A percentile compares a stretch with the other conserved stretches of the same genome.
These are phyloP conservation scores for Dermatemys mawii DNA, from an alignment of 2,113 vertebrate genomes.

Conservation along the genomic window DNA sequence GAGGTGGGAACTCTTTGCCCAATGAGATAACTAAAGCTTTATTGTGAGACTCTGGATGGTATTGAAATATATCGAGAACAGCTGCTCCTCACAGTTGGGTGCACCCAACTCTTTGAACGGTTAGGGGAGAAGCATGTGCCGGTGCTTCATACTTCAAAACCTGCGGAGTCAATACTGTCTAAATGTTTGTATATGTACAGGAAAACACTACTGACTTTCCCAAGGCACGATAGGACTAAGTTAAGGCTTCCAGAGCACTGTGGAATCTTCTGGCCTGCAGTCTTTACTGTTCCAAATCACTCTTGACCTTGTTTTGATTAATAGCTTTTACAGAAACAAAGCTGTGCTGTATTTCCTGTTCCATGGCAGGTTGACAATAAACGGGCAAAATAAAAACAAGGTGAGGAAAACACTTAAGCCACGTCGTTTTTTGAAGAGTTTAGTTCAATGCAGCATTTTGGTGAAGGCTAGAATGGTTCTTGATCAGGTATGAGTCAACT, in stretches of 20 bases:
- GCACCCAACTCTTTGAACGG: slow-evolving; percentile 35
- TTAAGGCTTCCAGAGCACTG: too few relatives aligned
- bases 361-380: not conserved
- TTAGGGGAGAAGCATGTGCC: slow-evolving; percentile 34
- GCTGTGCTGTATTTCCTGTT: not conserved
- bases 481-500: not conserved
- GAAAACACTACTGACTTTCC: not conserved
- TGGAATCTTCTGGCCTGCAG: too few relatives aligned
- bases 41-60: not conserved
- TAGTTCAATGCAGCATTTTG: not conserved
- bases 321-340: not conserved
- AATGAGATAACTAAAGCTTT: not conserved
- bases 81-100: slow-evolving; percentile 44
- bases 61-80: slow-evolving; percentile 12
- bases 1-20: slow-evolving; percentile 39
- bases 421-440: not conserved
- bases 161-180: not conserved
- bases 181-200: not conserved
- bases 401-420: not conserved
- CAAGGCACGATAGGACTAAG: too few relatives aligned
- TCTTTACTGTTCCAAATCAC: too few relatives aligned
- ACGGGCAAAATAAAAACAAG: not conserved
- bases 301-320: too few relatives aligned
- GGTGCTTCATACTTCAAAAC: not conserved
- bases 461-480: not conserved